These are phyloP conservation scores for Heliocidaris tuberculata DNA, from an alignment of 35 echinoderm and acorn worm genomes.

Conservation along the genomic window DNA sequence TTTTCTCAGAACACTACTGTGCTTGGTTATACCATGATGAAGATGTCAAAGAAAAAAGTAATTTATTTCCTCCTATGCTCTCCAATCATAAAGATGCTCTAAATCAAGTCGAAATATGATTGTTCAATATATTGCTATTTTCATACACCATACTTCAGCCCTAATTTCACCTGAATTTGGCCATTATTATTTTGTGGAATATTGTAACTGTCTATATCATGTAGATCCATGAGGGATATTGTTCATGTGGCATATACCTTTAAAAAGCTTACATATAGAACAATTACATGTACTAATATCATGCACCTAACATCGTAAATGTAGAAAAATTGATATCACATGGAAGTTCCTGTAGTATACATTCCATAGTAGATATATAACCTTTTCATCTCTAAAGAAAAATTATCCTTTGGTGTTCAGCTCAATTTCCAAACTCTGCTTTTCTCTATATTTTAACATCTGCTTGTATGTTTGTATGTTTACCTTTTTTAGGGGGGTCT, in stretches of 20 bases:
- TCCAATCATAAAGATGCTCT: background rate
- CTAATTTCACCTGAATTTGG: background rate
- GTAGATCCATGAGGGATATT: background rate
- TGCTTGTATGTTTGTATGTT: too few relatives aligned
- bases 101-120: background rate
- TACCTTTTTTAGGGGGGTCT: too few relatives aligned
- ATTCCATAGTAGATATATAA: too few relatives aligned
- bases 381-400: too few relatives aligned
- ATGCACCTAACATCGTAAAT: background rate
- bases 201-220: background rate
- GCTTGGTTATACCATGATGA: background rate
- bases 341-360: too few relatives aligned
- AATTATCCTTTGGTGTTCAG: too few relatives aligned
- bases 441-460: too few relatives aligned
- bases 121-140: background rate
- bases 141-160: background rate
- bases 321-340: too few relatives aligned
- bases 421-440: too few relatives aligned
- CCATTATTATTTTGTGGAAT: background rate
- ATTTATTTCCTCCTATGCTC: background rate
- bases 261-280: background rate
- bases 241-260: background rate
- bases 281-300: background rate
- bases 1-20: constrained; percentile 17
- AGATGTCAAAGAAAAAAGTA: constrained; percentile 12